phyloP scores from a whole-genome alignment of 2,113 vertebrate species.

The Atlantisia rogersi region DNA sequence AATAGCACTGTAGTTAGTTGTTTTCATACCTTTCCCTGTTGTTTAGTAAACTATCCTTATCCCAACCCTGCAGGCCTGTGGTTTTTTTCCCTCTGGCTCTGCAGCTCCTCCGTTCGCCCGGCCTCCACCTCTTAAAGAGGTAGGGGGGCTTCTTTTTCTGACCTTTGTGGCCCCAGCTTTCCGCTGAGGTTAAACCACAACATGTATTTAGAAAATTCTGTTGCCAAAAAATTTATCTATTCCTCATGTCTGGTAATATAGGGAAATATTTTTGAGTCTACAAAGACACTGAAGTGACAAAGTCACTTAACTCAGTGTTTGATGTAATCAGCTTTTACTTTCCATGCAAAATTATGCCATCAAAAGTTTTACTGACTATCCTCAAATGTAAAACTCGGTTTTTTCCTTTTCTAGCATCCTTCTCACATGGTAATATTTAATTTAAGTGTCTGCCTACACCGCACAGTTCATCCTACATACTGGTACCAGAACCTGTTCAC shows the following conservation, averaged over 20 bases:
- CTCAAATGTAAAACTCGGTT: not conserved
- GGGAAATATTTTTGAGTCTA: not conserved
- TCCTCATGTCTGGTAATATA: not conserved
- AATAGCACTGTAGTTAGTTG: too few relatives aligned
- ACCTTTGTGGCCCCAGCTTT: too few relatives aligned
- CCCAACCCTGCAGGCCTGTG: too few relatives aligned
- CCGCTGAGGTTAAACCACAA: too few relatives aligned
- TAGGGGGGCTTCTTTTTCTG: too few relatives aligned
- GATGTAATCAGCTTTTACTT: not conserved
- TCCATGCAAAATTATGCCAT: not conserved
- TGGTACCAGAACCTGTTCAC: not conserved
- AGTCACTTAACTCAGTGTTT: not conserved
- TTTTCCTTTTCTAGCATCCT: not conserved
- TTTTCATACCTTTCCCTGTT: too few relatives aligned
- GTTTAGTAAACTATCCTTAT: too few relatives aligned
- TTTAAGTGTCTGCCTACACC: not conserved
- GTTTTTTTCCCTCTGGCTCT: too few relatives aligned
- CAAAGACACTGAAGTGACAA: not conserved
- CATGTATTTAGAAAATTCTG: not conserved
- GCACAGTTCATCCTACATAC: not conserved
- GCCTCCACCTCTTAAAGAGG: too few relatives aligned
- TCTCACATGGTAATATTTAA: not conserved
- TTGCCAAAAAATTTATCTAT: not conserved
- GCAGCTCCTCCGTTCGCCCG: too few relatives aligned
- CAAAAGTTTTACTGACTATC: not conserved